phyloP scores from a whole-genome alignment of 2,888 invertebrate species.

The Bembecia ichneumoniformis region DNA sequence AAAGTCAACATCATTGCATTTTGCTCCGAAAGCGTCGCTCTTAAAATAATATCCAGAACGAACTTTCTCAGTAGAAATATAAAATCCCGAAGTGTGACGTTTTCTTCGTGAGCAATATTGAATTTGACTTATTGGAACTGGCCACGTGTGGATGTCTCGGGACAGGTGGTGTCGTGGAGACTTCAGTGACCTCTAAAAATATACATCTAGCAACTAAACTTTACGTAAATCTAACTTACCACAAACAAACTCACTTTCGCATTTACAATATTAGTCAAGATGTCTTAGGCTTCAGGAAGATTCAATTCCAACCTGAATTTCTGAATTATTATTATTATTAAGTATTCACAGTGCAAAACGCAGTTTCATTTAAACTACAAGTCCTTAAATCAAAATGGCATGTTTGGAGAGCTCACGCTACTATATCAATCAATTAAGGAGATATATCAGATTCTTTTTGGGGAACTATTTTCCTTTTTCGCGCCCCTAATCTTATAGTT shows the following conservation, averaged over 20 bases:
- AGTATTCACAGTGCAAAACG: too few relatives aligned
- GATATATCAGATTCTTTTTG: background rate
- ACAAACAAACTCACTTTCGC: too few relatives aligned
- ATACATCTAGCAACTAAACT: too few relatives aligned
- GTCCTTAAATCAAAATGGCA: too few relatives aligned
- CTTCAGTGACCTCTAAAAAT: too few relatives aligned
- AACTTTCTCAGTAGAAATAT: slow-evolving; percentile 26
- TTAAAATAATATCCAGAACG: slow-evolving; percentile 6
- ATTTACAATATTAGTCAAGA: too few relatives aligned
- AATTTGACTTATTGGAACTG: slow-evolving; percentile 62
- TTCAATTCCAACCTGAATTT: too few relatives aligned
- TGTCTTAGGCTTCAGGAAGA: too few relatives aligned
- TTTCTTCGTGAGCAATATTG: slow-evolving; percentile 61
- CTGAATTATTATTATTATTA: too few relatives aligned
- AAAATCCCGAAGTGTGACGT: slow-evolving; percentile 38
- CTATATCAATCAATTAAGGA: background rate
- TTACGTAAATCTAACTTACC: too few relatives aligned
- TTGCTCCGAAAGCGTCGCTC: slow-evolving; percentile 11
- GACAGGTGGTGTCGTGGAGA: slow-evolving; percentile 14
- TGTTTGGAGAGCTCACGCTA: background rate
- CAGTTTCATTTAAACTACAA: too few relatives aligned
- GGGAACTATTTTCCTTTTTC: background rate
- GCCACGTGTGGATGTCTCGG: slow-evolving; percentile 16
- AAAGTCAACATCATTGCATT: slow-evolving; percentile 14
- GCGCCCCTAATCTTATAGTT: background rate